These are phyloP conservation scores for Mystacornis crossleyi DNA, from an alignment of 2,113 vertebrate species.

Conservation along the genomic window DNA sequence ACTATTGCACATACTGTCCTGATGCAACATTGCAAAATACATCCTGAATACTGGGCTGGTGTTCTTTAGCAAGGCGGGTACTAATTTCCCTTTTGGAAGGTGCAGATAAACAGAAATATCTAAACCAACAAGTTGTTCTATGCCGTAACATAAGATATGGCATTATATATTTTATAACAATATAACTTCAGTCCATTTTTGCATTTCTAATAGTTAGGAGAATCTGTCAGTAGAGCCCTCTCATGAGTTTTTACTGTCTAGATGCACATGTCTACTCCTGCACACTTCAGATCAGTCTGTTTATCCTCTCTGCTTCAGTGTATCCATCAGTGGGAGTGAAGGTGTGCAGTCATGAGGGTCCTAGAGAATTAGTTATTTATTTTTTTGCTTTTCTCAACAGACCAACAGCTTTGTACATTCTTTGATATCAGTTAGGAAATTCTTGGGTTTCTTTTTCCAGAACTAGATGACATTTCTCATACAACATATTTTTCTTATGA, in stretches of 20 bases:
- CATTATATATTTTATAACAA: not conserved
- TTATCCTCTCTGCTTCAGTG: not conserved
- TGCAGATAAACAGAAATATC: not conserved
- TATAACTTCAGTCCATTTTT: not conserved
- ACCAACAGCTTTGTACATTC: not conserved
- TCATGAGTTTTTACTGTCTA: not conserved
- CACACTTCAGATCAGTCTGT: not conserved
- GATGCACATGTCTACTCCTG: not conserved
- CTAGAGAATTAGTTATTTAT: not conserved
- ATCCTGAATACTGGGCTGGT: slow-evolving; percentile 12
- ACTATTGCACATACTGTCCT: slow-evolving; percentile 1
- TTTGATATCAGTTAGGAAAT: not conserved
- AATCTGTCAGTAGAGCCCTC: not conserved
- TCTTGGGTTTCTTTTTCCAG: not conserved
- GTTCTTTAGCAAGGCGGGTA: not conserved
- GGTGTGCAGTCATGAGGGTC: not conserved
- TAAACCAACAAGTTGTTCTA: not conserved
- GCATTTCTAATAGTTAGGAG: not conserved
- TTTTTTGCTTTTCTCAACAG: not conserved
- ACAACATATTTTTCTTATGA: not conserved
- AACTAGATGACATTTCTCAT: not conserved
- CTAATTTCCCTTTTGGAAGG: not conserved
- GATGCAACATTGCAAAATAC: slow-evolving; percentile 44
- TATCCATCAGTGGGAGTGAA: not conserved
- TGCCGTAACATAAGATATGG: not conserved